Conservation (phyloP, 2,797 vertebrate genomes). For the Luscinia luscinia region DNA sequence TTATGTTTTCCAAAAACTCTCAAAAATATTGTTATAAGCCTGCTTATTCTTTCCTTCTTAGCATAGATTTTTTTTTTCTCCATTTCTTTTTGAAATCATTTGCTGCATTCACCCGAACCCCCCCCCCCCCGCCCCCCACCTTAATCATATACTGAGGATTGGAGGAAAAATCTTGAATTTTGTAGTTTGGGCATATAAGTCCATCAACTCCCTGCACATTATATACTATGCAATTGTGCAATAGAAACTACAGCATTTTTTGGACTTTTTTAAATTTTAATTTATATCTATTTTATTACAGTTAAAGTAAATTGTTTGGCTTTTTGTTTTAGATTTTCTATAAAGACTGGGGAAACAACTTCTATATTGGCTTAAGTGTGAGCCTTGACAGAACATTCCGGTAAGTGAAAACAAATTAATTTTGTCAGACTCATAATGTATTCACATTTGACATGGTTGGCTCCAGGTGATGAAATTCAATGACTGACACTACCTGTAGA, state of each 20-base stretch:
- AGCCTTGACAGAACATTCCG: slow-evolving; percentile 89
- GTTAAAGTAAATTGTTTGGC: neutral
- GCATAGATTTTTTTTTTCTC: neutral
- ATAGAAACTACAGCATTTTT: neutral
- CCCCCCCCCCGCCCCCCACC: no score
- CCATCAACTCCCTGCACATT: neutral
- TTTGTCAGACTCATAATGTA: neutral
- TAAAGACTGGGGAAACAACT: slow-evolving; percentile 61
- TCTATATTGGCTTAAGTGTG: slow-evolving; percentile 89
- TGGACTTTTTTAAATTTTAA: neutral
- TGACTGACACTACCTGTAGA: neutral
- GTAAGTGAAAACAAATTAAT: slow-evolving; percentile 75
- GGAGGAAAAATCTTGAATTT: neutral
- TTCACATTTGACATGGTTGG: neutral
- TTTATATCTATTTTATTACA: neutral
- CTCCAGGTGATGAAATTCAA: neutral
- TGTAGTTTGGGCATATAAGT: neutral
- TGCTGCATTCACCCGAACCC: no score
- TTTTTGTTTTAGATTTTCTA: slow-evolving; percentile 59
- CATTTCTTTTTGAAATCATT: neutral
- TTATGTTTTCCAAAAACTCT: neutral
- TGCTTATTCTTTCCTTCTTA: neutral
- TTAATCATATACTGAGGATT: neutral
- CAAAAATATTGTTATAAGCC: neutral
- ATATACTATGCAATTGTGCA: neutral